A percentile compares a stretch with the other conserved stretches of the same genome.
phyloP scores from a whole-genome alignment of 2,888 invertebrate species.

The Epinotia nisella region DNA sequence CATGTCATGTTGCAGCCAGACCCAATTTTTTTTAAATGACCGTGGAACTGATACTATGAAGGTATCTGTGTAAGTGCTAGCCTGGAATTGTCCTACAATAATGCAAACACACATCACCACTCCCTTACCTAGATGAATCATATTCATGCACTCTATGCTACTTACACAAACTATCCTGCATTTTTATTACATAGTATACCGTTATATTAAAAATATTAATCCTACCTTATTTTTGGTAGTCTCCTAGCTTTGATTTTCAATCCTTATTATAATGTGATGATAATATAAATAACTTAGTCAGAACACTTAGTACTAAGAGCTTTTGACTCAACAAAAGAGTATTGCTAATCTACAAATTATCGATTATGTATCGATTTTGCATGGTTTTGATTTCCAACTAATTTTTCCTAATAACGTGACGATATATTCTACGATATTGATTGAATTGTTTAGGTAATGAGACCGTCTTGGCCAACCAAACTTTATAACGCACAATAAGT shows the following conservation, averaged over 20 bases:
- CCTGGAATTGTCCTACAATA: constrained; percentile 30
- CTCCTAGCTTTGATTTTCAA: constrained; percentile 67
- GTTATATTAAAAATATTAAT: constrained; percentile 57
- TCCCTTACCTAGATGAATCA: constrained; percentile 60
- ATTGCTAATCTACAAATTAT: constrained; percentile 36
- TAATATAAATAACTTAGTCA: constrained; percentile 29
- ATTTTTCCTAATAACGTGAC: constrained; percentile 9
- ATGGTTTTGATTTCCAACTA: constrained; percentile 5
- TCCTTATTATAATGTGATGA: constrained; percentile 38
- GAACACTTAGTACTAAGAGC: constrained; percentile 21
- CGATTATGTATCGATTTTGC: constrained; percentile 20
- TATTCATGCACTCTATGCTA: constrained; percentile 63
- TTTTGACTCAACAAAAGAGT: constrained; percentile 21
- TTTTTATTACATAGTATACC: constrained; percentile 65
- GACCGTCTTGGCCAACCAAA: constrained; percentile 6
- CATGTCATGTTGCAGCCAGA: background rate
- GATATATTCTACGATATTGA: constrained; percentile 7
- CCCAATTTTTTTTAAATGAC: constrained; percentile 4
- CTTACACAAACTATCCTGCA: constrained; percentile 63
- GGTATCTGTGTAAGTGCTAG: constrained; percentile 19
- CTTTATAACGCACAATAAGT: constrained; percentile 14
- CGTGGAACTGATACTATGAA: constrained; percentile 19
- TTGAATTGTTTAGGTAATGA: constrained; percentile 2
- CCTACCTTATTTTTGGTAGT: constrained; percentile 76
- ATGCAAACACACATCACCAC: constrained; percentile 46